A percentile compares a stretch with the other conserved stretches of the same genome.
phyloP scores from a whole-genome alignment of 37 sponge, comb jelly and placozoan genomes.

The Crambe crambe region DNA sequence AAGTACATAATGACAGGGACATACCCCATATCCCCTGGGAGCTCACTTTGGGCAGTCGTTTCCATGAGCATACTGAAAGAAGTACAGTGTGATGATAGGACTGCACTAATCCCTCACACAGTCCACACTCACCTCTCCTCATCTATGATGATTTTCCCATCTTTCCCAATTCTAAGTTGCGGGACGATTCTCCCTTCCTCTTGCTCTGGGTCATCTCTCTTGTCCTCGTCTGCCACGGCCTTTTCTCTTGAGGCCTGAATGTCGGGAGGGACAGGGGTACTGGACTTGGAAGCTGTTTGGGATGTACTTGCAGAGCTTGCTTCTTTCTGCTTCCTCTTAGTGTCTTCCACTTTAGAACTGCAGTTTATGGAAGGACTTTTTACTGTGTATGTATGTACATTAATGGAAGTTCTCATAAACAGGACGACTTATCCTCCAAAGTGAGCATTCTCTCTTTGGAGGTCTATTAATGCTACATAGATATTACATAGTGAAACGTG shows the following conservation, averaged over 20 bases:
- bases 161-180: conserved; percentile 58
- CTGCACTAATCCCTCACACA: no score
- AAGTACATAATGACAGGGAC: not conserved
- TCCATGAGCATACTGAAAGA: conserved; percentile 5
- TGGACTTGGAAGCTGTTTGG: not conserved
- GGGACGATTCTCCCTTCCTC: conserved; percentile 64
- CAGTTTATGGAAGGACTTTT: no score
- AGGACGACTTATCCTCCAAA: no score
- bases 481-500: no score
- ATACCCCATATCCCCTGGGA: not conserved
- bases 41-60: not conserved
- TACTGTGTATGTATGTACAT: no score
- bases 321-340: not conserved
- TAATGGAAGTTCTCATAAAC: no score
- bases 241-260: not conserved
- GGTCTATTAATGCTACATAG: no score
- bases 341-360: conserved; percentile 31
- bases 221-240: not conserved
- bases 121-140: conserved; percentile 53
- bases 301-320: not conserved
- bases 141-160: conserved; percentile 70
- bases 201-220: not conserved
- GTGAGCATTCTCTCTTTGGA: no score
- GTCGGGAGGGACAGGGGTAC: not conserved
- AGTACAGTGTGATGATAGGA: no score